Base-by-base conservation (phyloP, 2,888 invertebrate genomes). In the Acanthopleura granulata region DNA sequence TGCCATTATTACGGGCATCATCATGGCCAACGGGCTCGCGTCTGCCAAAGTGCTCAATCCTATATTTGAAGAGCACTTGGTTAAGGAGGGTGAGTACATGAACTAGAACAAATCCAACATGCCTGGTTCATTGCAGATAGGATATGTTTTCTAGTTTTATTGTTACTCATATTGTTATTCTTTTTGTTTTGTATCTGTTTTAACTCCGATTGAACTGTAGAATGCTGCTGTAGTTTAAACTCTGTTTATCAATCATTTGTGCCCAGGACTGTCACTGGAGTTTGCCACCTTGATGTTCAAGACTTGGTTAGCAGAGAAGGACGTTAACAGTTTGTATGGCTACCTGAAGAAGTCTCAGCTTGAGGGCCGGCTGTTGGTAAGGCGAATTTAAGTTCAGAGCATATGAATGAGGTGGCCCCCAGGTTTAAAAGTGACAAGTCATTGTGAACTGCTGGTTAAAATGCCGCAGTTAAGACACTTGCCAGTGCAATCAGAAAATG, bases 281-380 rank as follows among this genome's bases (percentile, higher is more conserved):
- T 98, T 98, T 92, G 94, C 98, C 87, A 94, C 97, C 86, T 95
- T 96, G 91, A 94, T 98, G 90, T 97, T 97, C 92, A 93, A 94
- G 84, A 95, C 95, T 83, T 96, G 97, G 93, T 95, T 97, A 91
- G 93, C 94, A 89, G 97, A 98, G 91, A 96, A 95, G 89, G 98
- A 98, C 84, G 85, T 89, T 49, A 81, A 78, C 77, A 81, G 84
- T 74, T 77, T 89, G 9, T 82, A 82, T 72, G 79, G 82, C 62
- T 82, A 85, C 40, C 83, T 90, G 69, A 88, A 87, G 77, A 84
- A 84, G 61, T 83, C 86, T 72, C 86, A 86, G 61, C 77, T 90
- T 16, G 89, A 90, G 73, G 75, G 81, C 49, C 85, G 87, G 74
- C 82, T 90, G 15, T 78, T 87, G 82, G 88, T 89, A 72, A 79